These are phyloP conservation scores for Gallinago undulata DNA, from an alignment of 2,113 vertebrate species.

Conservation along the genomic window DNA sequence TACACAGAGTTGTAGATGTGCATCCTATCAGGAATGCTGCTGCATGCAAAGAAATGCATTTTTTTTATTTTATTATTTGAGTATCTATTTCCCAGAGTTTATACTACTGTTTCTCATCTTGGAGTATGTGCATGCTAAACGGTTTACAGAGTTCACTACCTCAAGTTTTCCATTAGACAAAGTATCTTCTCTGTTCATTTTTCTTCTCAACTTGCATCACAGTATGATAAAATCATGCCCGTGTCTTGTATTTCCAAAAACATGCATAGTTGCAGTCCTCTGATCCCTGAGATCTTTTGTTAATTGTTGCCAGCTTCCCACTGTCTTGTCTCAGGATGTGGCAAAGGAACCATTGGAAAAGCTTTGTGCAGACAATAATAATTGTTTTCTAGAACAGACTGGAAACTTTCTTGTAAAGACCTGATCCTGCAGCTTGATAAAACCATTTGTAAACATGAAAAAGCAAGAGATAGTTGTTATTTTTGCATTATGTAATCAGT, in stretches of 20 bases:
- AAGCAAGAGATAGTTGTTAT: not conserved
- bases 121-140: conserved; percentile 39
- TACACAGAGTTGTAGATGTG: not conserved
- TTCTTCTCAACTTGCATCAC: conserved; percentile 2
- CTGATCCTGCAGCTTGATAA: not conserved
- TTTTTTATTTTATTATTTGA: not conserved
- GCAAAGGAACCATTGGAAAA: not conserved
- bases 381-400: conserved; percentile 1
- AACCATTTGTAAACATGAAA: not conserved
- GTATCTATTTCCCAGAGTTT: not conserved
- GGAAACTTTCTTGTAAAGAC: not conserved
- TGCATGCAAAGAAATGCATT: not conserved
- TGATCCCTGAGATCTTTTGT: not conserved
- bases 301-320: not conserved
- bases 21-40: not conserved
- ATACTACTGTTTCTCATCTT: not conserved
- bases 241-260: not conserved
- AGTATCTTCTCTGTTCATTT: not conserved
- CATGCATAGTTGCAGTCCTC: not conserved
- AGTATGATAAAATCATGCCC: not conserved
- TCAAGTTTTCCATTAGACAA: not conserved
- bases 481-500: not conserved
- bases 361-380: not conserved
- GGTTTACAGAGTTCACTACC: not conserved
- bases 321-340: not conserved